These are phyloP conservation scores for Blera fallax DNA, from an alignment of 2,888 invertebrate species.

Conservation along the genomic window DNA sequence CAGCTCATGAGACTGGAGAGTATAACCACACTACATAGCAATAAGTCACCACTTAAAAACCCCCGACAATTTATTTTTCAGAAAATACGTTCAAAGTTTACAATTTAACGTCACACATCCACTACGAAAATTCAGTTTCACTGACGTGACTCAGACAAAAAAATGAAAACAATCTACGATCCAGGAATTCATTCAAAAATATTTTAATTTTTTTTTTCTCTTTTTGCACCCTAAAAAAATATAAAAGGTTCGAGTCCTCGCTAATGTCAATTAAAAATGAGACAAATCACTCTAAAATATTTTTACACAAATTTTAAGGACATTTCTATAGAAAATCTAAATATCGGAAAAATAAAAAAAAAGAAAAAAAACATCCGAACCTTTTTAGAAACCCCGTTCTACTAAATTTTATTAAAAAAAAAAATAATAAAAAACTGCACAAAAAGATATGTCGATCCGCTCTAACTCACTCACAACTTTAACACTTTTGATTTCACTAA, in stretches of 20 bases:
- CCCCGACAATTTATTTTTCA: neutral
- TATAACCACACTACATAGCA: neutral
- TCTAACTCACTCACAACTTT: neutral
- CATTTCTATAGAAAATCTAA: neutral
- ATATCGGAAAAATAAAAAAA: neutral
- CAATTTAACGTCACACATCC: neutral
- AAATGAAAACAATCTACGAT: neutral
- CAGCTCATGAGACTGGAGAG: neutral
- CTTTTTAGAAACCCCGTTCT: neutral
- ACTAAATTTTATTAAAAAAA: neutral
- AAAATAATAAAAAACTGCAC: neutral
- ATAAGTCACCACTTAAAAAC: neutral
- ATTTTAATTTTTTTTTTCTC: neutral
- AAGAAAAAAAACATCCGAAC: neutral
- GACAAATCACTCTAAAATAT: neutral
- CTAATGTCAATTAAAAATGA: neutral
- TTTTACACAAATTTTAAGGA: neutral
- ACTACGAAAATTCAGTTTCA: neutral
- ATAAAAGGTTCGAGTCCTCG: neutral
- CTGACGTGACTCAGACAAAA: neutral
- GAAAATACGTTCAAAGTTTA: neutral
- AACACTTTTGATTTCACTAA: constrained; percentile 58
- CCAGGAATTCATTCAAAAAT: neutral
- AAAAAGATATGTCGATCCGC: neutral
- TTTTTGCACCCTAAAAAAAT: neutral